Evolutionary conservation across 2,888 invertebrate species (phyloP).

Genomic region (Anthophora plumipes): DNA sequence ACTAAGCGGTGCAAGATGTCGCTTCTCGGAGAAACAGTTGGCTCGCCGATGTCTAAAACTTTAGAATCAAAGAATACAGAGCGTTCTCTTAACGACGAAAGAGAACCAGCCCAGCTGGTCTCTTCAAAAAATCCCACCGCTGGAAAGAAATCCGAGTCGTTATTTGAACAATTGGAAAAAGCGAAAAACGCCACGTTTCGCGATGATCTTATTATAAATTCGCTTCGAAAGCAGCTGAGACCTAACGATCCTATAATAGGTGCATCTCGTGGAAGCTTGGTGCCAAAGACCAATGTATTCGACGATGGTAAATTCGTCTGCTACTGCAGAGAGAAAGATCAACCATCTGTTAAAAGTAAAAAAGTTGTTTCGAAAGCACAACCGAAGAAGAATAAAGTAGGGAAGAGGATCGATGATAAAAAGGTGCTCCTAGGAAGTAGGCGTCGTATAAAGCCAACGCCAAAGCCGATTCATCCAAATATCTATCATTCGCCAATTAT

Average conservation of each 20-base stretch:
- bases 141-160: neutral
- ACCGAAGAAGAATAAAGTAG: neutral
- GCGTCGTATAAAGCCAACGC: neutral
- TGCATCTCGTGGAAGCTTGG: neutral
- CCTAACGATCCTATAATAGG: neutral
- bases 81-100: neutral
- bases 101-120: neutral
- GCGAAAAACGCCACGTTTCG: neutral
- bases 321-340: conserved; percentile 62
- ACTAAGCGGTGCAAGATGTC: conserved; percentile 65
- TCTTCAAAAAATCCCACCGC: neutral
- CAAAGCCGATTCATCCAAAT: neutral
- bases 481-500: neutral
- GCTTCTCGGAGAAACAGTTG: neutral
- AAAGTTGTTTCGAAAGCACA: neutral
- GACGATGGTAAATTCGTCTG: conserved; percentile 71
- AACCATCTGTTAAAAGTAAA: neutral
- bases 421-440: neutral
- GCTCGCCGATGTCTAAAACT: neutral
- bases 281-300: conserved; percentile 7
- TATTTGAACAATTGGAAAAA: neutral
- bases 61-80: neutral
- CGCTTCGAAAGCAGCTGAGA: conserved; percentile 23
- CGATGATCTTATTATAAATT: conserved; percentile 23
- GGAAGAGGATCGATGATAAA: neutral